Percentiles rank a stretch among this genome's conserved stretches.
Conservation (phyloP, 2,888 invertebrate genomes). For the Arenicola marina region DNA sequence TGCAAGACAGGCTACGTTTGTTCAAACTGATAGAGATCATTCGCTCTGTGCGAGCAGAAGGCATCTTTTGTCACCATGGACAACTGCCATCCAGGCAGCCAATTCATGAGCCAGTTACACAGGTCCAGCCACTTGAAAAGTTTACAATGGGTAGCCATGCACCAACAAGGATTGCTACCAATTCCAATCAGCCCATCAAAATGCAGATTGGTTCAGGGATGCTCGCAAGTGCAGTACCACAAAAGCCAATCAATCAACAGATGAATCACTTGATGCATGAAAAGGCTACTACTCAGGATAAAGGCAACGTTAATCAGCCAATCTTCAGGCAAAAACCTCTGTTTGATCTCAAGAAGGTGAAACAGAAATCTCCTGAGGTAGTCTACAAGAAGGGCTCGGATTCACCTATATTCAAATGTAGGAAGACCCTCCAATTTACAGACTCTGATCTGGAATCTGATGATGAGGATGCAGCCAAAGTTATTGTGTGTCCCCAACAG, state of each 20-base stretch:
- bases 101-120: too few relatives aligned
- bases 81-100: background rate
- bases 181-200: background rate
- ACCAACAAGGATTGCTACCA: background rate
- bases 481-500: background rate
- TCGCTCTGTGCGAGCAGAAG: conserved; percentile 47
- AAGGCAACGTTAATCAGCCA: background rate
- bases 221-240: background rate
- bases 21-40: conserved; percentile 54
- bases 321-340: background rate
- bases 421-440: conserved; percentile 27
- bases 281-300: background rate
- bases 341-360: background rate
- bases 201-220: background rate
- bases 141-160: too few relatives aligned
- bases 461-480: conserved; percentile 5
- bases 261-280: background rate
- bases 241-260: background rate
- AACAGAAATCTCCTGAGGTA: conserved; percentile 3
- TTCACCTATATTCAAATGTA: conserved; percentile 30
- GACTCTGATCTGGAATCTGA: conserved; percentile 25
- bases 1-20: conserved; percentile 50
- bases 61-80: conserved; percentile 12
- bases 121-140: too few relatives aligned
- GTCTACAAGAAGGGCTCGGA: conserved; percentile 12